Evolutionary conservation across 1,140 invertebrate genomes (phyloP), one percentile per base, ranked within the genome.

Genomic region (Drosophila subobscura): DNA sequence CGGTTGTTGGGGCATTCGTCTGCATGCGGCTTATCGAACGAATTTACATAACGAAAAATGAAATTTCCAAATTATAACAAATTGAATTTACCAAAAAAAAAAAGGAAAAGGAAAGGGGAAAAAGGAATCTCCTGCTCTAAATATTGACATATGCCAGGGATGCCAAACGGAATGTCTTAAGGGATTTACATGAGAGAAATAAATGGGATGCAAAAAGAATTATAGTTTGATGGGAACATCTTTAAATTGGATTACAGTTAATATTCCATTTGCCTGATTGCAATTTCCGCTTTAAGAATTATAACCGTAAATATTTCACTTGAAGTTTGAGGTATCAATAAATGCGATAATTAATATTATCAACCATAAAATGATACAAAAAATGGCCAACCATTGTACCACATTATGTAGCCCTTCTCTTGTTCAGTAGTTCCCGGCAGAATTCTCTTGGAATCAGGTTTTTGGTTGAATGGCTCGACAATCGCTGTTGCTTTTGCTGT

Each of bases 1-100:
- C 44, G 49, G 23, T 49, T 40, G 40, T 42, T 27, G n/a, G 1
- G 27, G 25, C 54, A 61, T 51, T 65, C 60, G 58, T 66, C 50
- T 67, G 55, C 59, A 42, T 67, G 53, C 27, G 50, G 77, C 81
- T 86, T 85, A 80, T 86, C 70, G 65, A 55, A 23, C 60, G 60
- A 55, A 86, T 88, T 86, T 86, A 64, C 83, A 86, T 86, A 86
- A 81, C 60, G 70, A 54, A 80, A 86, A 86, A 88, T 81, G 83
- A 83, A 83, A 86, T 83, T 83, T 86, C 83, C 83, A 79, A 86
- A 88, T 86, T 86, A 86, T 86, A 83, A 86, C 83, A 83, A 86
- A 86, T 83, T 86, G 81, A 86, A 86, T 86, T 88, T 88, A 29
- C 51, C 46, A 33, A 45, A 45, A 42, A 14, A 40, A n/a, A 42